phyloP scores from a whole-genome alignment of 2,797 vertebrate species.

The Steatocranus sp. region DNA sequence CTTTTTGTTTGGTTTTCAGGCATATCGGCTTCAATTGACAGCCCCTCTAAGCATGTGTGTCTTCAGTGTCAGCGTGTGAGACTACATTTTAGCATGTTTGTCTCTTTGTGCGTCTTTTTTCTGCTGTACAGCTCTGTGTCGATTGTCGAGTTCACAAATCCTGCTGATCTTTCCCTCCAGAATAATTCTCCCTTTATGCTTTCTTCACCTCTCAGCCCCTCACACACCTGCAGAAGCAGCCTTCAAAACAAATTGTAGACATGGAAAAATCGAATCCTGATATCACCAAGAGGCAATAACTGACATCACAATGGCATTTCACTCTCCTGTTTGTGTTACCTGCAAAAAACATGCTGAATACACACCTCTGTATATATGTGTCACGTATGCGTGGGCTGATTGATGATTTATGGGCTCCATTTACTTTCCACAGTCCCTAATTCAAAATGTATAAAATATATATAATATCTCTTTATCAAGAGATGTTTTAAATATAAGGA shows the following conservation, averaged over 20 bases:
- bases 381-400: accelerated
- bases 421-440: background rate
- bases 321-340: background rate
- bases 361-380: background rate
- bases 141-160: background rate
- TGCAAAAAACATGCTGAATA: background rate
- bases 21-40: background rate
- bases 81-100: background rate
- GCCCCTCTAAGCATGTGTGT: background rate
- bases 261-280: background rate
- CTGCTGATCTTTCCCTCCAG: background rate
- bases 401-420: background rate
- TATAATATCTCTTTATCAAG: background rate
- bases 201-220: background rate
- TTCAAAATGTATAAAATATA: background rate
- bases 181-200: background rate
- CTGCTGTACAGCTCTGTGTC: background rate
- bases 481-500: background rate
- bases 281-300: background rate
- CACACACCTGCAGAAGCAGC: background rate
- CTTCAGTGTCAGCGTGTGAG: background rate
- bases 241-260: background rate
- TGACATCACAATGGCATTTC: background rate
- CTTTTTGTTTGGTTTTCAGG: background rate
- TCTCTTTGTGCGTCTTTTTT: background rate